phyloP scores from a whole-genome alignment of 35 echinoderm and acorn worm species.

The Apostichopus japonicus region DNA sequence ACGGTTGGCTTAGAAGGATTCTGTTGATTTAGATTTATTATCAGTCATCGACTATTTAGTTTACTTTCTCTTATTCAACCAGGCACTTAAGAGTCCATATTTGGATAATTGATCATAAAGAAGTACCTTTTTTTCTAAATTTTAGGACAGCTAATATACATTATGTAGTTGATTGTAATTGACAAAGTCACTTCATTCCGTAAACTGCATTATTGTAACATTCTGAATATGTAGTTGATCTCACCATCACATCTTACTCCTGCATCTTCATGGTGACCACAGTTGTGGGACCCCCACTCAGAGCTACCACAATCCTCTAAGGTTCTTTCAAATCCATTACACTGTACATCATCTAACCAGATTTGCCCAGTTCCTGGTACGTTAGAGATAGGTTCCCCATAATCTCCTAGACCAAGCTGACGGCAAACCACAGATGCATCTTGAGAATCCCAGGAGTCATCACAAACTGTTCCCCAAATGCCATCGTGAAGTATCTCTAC shows the following conservation, averaged over 20 bases:
- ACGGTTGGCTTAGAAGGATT: too few species aligned
- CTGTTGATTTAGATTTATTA: too few species aligned
- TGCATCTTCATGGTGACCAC: conserved; percentile 20
- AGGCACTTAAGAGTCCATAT: too few species aligned
- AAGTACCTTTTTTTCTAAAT: too few species aligned
- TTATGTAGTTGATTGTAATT: too few species aligned
- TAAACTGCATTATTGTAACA: too few species aligned
- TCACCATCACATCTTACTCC: conserved; percentile 26
- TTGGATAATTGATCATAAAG: too few species aligned
- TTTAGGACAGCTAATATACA: too few species aligned
- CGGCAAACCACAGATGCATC: conserved; percentile 21
- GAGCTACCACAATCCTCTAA: conserved; percentile 4
- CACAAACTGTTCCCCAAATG: conserved; percentile 54
- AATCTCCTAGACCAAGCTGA: neutral
- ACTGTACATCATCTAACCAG: neutral
- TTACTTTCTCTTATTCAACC: too few species aligned
- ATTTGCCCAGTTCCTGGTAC: conserved; percentile 3
- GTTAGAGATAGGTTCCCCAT: neutral
- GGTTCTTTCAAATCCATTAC: neutral
- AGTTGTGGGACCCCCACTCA: neutral
- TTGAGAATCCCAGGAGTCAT: neutral
- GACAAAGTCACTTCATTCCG: too few species aligned
- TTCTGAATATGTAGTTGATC: too few species aligned
- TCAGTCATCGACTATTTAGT: too few species aligned
- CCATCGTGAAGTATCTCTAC: conserved; percentile 56